Conservation (phyloP, 2,797 vertebrate genomes). For the Amblyraja radiata region DNA sequence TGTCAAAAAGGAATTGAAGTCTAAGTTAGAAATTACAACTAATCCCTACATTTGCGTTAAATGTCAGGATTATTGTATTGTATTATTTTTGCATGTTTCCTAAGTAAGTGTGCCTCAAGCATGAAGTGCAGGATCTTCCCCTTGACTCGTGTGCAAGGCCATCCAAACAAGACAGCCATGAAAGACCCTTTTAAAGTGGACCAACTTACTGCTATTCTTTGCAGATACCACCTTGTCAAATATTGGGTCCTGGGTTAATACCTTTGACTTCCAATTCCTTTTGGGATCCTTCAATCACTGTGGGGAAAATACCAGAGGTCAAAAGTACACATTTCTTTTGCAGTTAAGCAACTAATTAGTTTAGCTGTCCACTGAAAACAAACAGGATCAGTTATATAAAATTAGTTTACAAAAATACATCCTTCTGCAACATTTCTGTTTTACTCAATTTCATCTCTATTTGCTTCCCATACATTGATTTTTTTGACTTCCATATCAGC, state of each 20-base stretch:
- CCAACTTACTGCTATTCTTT: background rate
- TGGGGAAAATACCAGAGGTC: background rate
- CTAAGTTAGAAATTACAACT: too few species aligned
- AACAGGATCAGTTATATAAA: background rate
- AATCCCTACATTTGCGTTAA: too few species aligned
- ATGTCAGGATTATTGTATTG: background rate
- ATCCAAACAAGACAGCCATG: background rate
- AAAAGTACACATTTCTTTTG: background rate
- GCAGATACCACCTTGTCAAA: background rate
- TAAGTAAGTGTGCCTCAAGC: background rate
- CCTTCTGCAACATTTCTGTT: background rate
- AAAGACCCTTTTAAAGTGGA: background rate
- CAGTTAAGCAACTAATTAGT: background rate
- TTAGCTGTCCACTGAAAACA: background rate
- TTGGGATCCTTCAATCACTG: background rate
- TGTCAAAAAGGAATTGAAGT: background rate
- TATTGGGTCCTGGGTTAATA: background rate
- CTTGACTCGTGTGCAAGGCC: background rate
- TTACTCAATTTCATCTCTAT: background rate
- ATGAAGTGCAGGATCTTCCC: background rate
- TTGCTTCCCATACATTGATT: slow-evolving; percentile 8
- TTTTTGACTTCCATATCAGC: background rate
- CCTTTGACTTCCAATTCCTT: background rate
- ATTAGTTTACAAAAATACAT: background rate
- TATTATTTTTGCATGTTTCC: background rate